Evolutionary conservation across 2,113 vertebrate species (phyloP), one percentile per base, ranked within the genome.

Genomic region (Phycodurus eques): DNA sequence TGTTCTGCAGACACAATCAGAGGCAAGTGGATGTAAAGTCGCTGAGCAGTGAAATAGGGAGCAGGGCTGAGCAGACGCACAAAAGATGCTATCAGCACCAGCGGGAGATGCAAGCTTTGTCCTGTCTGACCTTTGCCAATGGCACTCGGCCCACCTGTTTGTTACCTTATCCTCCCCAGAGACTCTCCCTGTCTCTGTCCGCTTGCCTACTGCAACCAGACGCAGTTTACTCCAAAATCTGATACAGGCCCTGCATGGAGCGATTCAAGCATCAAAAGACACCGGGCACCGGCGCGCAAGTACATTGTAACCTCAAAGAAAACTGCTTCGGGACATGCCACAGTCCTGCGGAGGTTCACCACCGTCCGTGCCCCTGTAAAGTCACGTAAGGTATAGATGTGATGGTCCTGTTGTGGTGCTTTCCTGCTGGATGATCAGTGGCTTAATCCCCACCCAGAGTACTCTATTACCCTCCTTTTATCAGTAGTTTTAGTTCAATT

Each of bases 21-120:
- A 83, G 83, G 84, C 80, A 76, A 83, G 82, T 85, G 88, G 87
- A 89, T 90, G 90, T 88, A 86, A 90, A 91, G 82, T 88, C 81
- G 84, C 87, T 90, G 88, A 88, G 89, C 91, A 66, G 88, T 91
- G 90, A 89, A 91, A 92, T 86, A 74, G 84, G 84, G 85, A 88
- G 75, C 83, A 77, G 78, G 81, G 82, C 80, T 80, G 79, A 88
- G 77, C 85, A 82, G 82, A 84, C 82, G 82, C 86, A 80, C 76
- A 76, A 76, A 78, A 88, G 90, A 91, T 86, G 80, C 83, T 88
- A 90, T 93, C 87, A 83, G 83, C 87, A 86, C 90, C 90, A 89
- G 85, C 88, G 86, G 83, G 80, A 77, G 74, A 80, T 74, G 78
- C 77, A 78, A 57, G 80, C 81, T 87, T 88, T 89, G 84, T 87